Evolutionary conservation across 2,113 vertebrate species (phyloP).

Genomic region (Hippocampus abdominalis): DNA sequence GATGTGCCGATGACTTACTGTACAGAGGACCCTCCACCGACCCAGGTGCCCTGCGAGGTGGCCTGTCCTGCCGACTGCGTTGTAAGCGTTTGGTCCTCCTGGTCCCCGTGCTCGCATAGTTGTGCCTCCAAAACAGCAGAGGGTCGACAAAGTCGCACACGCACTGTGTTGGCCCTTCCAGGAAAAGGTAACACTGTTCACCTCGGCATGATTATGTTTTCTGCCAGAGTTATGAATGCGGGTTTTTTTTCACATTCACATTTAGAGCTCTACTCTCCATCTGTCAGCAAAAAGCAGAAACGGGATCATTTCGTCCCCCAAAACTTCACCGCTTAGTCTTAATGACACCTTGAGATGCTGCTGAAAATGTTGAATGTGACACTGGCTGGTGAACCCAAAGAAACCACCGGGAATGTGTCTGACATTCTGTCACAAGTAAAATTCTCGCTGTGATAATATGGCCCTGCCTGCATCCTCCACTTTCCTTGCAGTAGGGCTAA

Average conservation of each 20-base stretch:
- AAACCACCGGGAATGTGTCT: not conserved
- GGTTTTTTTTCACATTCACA: not conserved
- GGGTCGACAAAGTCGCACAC: constrained; percentile 84
- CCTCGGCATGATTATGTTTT: not conserved
- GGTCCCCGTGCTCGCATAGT: constrained; percentile 89
- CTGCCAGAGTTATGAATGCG: not conserved
- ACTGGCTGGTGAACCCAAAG: not conserved
- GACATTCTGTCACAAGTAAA: not conserved
- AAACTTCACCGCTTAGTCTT: not conserved
- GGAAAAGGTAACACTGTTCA: constrained; percentile 77
- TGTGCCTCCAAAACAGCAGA: constrained; percentile 83
- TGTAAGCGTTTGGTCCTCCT: constrained; percentile 81
- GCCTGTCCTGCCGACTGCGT: constrained; percentile 86
- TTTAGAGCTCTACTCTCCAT: not conserved
- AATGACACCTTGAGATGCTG: not conserved
- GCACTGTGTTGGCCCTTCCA: constrained; percentile 82
- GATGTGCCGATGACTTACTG: constrained; percentile 74
- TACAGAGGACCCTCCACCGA: constrained; percentile 62
- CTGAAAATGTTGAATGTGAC: not conserved
- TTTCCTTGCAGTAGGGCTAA: not conserved
- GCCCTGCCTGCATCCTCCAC: not conserved
- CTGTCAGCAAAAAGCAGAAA: not conserved
- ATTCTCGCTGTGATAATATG: not conserved
- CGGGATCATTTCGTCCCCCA: not conserved
- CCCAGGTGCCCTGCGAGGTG: constrained; percentile 75